A percentile compares a stretch with the other conserved stretches of the same genome.
These are phyloP conservation scores for Globicephala melas DNA, from an alignment of 2,113 vertebrate species.

Conservation along the genomic window DNA sequence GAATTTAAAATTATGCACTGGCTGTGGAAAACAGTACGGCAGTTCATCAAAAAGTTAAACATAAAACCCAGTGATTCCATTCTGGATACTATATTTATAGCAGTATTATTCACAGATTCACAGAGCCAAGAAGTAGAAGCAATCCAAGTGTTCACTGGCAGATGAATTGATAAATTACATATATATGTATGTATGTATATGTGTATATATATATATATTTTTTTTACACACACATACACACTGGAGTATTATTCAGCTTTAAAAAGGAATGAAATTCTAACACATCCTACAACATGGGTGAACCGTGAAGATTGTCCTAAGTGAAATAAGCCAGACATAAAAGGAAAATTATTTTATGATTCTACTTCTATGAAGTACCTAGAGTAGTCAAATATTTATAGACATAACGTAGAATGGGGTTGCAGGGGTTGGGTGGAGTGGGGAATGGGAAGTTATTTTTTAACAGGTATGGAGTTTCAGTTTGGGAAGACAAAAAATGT, in stretches of 20 bases:
- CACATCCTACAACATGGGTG: too few species aligned
- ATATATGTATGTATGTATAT: too few species aligned
- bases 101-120: neutral
- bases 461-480: neutral
- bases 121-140: neutral
- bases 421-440: neutral
- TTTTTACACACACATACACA: too few species aligned
- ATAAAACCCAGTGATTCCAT: neutral
- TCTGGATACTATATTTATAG: neutral
- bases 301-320: too few species aligned
- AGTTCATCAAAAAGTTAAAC: neutral
- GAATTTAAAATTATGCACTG: neutral
- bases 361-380: too few species aligned
- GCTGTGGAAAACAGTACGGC: neutral
- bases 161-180: neutral
- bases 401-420: neutral
- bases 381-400: too few species aligned
- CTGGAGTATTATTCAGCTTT: too few species aligned
- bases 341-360: too few species aligned
- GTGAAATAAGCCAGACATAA: too few species aligned
- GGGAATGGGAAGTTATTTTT: neutral
- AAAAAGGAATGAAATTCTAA: too few species aligned
- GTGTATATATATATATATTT: too few species aligned
- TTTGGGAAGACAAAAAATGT: neutral
- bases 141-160: neutral